Base-by-base conservation (phyloP, 2,888 invertebrate genomes). In the Tiphia femorata region DNA sequence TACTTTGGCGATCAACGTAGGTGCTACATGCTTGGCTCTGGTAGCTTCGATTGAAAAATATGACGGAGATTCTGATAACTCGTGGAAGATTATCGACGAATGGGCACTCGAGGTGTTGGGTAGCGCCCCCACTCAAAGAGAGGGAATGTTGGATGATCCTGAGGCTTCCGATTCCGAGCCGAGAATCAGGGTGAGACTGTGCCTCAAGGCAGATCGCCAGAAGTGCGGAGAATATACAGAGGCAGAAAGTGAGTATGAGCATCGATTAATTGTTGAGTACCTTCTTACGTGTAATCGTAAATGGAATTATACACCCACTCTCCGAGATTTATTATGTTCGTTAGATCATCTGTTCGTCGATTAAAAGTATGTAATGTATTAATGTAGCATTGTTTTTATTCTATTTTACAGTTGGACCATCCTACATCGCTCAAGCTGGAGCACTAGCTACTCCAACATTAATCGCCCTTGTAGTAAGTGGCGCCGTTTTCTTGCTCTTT, bases 191-290 rank as follows among this genome's bases (percentile, higher is more conserved):
- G 91, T 95, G 12, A 92, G 93, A 72, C 86, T 96, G 27, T 96
- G 96, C 74, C 85, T 96, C 47, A 89, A 91, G 71, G 89, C 91
- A 40, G 93, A 93, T 80, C 90, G 90, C 48, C 92, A 94, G 52
- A 91, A 92, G 67, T 95, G 95, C 84, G 93, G 95, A 23, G 93
- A 93, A 35, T 92, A 92, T 81, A 88, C 91, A 0, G 92, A 93
- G 78, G 95, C 95, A 20, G 92, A 94, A 78, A 91, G 92, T 89
- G 54, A 64, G 56, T 56, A 17, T 3, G 10, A 33, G 12, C 17
- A 10, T 38, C 8, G 19, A 6, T 23, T 14, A 8, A 10, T 20
- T 20, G 20, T 23, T 2, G 21, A 20, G 19, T 20, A 20, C 4
- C 19, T 20, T 17, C 12, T 4, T 4, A 8, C 8, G 25, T 25